Evolutionary conservation across 1,140 invertebrate genomes (phyloP).

Genomic region (Globodera ellingtonae): DNA sequence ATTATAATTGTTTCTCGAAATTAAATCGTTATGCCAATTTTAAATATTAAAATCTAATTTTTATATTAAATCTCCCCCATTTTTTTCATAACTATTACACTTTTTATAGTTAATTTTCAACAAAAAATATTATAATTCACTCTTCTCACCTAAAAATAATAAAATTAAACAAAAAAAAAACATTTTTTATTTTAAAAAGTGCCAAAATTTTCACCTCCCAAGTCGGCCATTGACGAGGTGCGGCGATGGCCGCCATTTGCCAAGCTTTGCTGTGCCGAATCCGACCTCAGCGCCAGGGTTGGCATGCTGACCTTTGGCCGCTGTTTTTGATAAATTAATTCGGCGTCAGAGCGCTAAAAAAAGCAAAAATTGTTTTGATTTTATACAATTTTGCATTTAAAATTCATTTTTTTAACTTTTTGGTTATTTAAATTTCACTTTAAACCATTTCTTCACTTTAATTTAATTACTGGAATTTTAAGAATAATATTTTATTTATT

Average conservation of each 20-base stretch:
- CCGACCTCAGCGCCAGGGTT: background rate
- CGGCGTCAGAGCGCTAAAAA: background rate
- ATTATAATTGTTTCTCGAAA: too few species aligned
- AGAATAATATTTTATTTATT: too few species aligned
- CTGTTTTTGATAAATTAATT: background rate
- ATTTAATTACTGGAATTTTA: background rate
- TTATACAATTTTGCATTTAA: background rate
- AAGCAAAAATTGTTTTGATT: background rate
- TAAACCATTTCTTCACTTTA: background rate
- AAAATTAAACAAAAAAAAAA: too few species aligned
- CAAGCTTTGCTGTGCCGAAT: background rate
- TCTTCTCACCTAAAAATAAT: too few species aligned
- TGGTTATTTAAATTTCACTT: background rate
- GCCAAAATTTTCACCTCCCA: constrained; percentile 1
- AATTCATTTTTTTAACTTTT: background rate
- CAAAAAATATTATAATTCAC: background rate
- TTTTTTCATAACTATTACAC: background rate
- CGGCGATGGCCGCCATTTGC: background rate
- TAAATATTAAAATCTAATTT: background rate
- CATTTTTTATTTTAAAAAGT: background rate
- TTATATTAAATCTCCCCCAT: background rate
- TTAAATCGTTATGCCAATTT: too few species aligned
- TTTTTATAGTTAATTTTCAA: background rate
- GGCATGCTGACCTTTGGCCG: background rate
- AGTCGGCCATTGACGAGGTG: constrained; percentile 2